A percentile compares a stretch with the other conserved stretches of the same genome.
These are phyloP conservation scores for Pogonus chalceus DNA, from an alignment of 1,140 invertebrate genomes.

Conservation along the genomic window DNA sequence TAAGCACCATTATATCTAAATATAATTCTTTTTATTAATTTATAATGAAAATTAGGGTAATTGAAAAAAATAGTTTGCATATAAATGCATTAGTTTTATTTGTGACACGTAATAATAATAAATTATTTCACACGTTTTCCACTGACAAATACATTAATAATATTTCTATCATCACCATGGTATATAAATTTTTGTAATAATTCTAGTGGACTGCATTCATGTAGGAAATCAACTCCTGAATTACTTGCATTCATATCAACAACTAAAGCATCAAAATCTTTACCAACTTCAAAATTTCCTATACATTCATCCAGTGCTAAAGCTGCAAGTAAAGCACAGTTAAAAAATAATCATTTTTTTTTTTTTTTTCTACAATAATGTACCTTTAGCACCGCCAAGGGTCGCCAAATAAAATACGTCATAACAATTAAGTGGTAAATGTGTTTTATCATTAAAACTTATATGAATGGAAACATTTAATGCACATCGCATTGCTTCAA, in stretches of 20 bases:
- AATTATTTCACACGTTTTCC: slow-evolving; percentile 50
- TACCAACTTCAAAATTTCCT: slow-evolving; percentile 70
- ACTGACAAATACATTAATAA: slow-evolving; percentile 62
- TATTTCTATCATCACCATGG: slow-evolving; percentile 76
- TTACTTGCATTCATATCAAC: slow-evolving; percentile 41
- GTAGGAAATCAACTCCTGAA: slow-evolving; percentile 28
- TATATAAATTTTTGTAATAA: slow-evolving; percentile 73
- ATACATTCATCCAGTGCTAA: slow-evolving; percentile 58
- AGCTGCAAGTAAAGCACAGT: slow-evolving; percentile 45
- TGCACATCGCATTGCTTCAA: slow-evolving; percentile 62
- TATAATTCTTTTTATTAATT: too few species aligned
- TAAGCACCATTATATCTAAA: too few species aligned
- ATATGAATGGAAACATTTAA: slow-evolving; percentile 64
- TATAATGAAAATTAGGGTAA: too few species aligned
- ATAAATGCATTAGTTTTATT: too few species aligned
- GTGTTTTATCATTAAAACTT: slow-evolving; percentile 37
- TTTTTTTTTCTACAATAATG: slow-evolving; percentile 14
- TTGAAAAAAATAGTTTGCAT: too few species aligned
- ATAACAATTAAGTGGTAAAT: slow-evolving; percentile 53
- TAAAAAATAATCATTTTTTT: slow-evolving; percentile 8
- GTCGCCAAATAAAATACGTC: slow-evolving; percentile 80
- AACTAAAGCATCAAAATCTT: slow-evolving; percentile 77
- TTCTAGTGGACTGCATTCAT: slow-evolving; percentile 41
- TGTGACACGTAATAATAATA: neutral
- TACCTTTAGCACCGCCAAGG: slow-evolving; percentile 72